These are phyloP conservation scores for Lepilemur ruficaudatus DNA, from an alignment of 2,797 vertebrate genomes.

Conservation along the genomic window DNA sequence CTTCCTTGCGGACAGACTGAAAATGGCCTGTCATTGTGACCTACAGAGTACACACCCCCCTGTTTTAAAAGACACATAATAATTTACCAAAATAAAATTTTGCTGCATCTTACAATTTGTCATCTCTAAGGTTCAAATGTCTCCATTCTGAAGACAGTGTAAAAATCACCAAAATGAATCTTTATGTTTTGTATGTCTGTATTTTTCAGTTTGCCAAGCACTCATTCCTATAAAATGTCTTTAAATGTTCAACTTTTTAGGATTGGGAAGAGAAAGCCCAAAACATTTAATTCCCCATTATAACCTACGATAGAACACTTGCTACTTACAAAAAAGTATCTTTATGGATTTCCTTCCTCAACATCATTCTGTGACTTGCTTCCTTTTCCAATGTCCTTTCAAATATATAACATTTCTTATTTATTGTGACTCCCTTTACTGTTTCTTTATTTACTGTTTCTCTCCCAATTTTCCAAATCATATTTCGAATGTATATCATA, in stretches of 20 bases:
- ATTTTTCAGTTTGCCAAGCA: neutral
- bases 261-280: neutral
- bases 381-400: neutral
- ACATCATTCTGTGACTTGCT: neutral
- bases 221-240: neutral
- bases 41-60: neutral
- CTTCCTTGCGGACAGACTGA: neutral
- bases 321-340: neutral
- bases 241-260: neutral
- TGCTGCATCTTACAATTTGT: neutral
- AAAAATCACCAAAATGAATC: slow-evolving; percentile 1
- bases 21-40: neutral
- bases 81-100: neutral
- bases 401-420: neutral
- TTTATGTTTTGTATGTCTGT: too few species aligned
- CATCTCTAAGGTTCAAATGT: neutral
- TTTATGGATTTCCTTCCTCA: neutral
- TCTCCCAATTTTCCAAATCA: neutral
- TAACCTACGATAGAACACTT: neutral
- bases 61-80: neutral
- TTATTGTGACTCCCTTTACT: neutral
- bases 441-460: neutral
- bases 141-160: neutral
- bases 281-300: neutral
- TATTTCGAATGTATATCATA: slow-evolving; percentile 18